phyloP scores from a whole-genome alignment of 2,797 vertebrate genomes.

The Pampus argenteus region DNA sequence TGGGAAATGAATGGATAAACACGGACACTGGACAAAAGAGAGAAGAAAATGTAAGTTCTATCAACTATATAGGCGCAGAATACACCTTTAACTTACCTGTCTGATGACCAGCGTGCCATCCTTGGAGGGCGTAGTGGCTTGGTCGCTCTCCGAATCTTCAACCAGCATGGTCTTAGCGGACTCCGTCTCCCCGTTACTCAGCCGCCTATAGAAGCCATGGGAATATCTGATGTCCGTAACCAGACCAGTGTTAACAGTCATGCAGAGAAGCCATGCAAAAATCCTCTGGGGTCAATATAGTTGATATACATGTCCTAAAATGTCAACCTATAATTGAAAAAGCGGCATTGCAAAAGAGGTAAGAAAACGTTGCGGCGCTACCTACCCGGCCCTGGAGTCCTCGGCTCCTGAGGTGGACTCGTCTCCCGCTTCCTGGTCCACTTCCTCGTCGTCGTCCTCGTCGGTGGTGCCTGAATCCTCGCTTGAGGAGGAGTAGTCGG shows the following conservation, averaged over 20 bases:
- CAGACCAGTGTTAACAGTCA: constrained; percentile 56
- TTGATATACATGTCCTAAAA: too few species aligned
- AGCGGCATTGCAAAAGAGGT: too few species aligned
- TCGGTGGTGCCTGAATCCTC: constrained; percentile 92
- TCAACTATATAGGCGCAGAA: not conserved
- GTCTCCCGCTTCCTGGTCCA: constrained; percentile 88
- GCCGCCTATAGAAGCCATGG: constrained; percentile 81
- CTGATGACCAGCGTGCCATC: constrained; percentile 96
- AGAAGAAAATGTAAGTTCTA: constrained; percentile 5
- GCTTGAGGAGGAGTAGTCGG: constrained; percentile 93
- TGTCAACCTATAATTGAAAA: too few species aligned
- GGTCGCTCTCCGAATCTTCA: constrained; percentile 93
- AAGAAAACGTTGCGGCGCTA: not conserved
- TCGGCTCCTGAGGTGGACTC: constrained; percentile 85
- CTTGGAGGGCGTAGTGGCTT: constrained; percentile 92
- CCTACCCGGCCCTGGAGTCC: constrained; percentile 90
- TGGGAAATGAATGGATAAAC: constrained; percentile 18
- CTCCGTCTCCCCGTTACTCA: constrained; percentile 96
- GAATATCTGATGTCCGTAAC: constrained; percentile 63
- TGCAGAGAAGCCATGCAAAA: constrained; percentile 40
- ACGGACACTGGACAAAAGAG: constrained; percentile 3
- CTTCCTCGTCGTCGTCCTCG: constrained; percentile 89
- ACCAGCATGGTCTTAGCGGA: constrained; percentile 97
- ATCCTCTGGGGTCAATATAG: not conserved
- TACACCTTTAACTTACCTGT: constrained; percentile 86